These are phyloP conservation scores for Lepisosteus osseus DNA, from an alignment of 2,113 vertebrate species.

Conservation along the genomic window DNA sequence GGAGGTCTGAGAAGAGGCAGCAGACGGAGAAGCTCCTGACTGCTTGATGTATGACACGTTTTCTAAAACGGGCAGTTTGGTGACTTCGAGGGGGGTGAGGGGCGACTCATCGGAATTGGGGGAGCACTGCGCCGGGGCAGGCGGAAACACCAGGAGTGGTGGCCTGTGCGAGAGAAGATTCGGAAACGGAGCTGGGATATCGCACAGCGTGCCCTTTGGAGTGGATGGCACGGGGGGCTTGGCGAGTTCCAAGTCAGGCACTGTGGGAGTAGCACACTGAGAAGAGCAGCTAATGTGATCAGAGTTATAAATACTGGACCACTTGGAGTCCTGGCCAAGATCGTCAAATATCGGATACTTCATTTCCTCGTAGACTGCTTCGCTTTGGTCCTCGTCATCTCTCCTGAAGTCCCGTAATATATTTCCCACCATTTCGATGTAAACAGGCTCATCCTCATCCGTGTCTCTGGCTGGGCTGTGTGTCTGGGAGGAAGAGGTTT, in stretches of 20 bases:
- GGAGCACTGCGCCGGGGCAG: conserved; percentile 87
- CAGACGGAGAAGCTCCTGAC: conserved; percentile 67
- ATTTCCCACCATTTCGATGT: conserved; percentile 98
- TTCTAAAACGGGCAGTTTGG: conserved; percentile 82
- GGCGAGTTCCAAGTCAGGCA: conserved; percentile 82
- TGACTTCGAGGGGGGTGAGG: conserved; percentile 88
- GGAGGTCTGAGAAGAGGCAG: conserved; percentile 73
- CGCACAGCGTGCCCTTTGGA: conserved; percentile 79
- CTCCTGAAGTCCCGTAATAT: conserved; percentile 79
- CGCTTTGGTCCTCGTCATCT: conserved; percentile 84
- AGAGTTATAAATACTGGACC: conserved; percentile 56
- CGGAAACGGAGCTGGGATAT: conserved; percentile 92
- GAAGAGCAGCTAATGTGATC: conserved; percentile 85
- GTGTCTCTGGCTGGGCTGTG: conserved; percentile 71
- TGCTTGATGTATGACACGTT: conserved; percentile 75
- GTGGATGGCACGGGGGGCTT: conserved; percentile 73
- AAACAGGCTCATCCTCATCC: conserved; percentile 89
- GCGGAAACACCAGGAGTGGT: conserved; percentile 88
- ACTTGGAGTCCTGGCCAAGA: conserved; percentile 69
- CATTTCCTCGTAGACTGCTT: conserved; percentile 97
- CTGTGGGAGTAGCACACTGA: conserved; percentile 87
- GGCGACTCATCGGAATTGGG: conserved; percentile 95
- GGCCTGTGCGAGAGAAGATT: conserved; percentile 89
- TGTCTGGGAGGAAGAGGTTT: conserved; percentile 72
- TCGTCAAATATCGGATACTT: conserved; percentile 89